These are phyloP conservation scores for Hydropsyche betteni DNA, from an alignment of 2,888 invertebrate genomes.

Conservation along the genomic window DNA sequence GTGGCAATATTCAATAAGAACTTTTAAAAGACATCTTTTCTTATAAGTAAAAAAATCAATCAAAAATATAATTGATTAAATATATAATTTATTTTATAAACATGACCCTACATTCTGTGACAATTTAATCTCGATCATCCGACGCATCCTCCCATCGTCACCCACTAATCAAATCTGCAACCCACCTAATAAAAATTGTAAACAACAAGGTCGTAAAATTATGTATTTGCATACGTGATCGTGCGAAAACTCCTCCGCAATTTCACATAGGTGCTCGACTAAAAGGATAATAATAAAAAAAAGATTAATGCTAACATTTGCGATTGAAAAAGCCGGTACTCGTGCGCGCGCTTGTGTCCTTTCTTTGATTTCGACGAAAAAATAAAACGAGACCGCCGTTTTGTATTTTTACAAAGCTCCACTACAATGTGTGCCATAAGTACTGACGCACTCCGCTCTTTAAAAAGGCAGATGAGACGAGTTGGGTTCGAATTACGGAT, in stretches of 20 bases:
- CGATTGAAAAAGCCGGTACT: not conserved
- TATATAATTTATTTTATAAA: too few species aligned
- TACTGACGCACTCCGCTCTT: too few species aligned
- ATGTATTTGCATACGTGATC: slow-evolving; percentile 21
- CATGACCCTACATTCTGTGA: not conserved
- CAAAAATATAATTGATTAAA: too few species aligned
- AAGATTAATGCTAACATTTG: not conserved
- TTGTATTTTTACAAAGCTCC: not conserved
- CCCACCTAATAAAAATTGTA: slow-evolving; percentile 10
- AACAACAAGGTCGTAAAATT: slow-evolving; percentile 19
- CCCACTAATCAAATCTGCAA: slow-evolving; percentile 16
- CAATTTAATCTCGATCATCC: slow-evolving; percentile 9
- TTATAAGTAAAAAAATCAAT: too few species aligned
- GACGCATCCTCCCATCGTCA: not conserved
- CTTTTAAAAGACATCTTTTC: too few species aligned
- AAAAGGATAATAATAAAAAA: not conserved
- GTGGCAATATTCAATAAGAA: too few species aligned
- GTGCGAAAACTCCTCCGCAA: not conserved
- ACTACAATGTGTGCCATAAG: not conserved
- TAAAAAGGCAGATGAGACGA: slow-evolving; percentile 17
- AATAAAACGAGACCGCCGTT: not conserved
- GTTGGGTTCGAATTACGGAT: slow-evolving; percentile 6
- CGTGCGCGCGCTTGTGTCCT: not conserved
- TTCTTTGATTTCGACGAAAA: not conserved
- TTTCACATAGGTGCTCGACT: not conserved